Conservation (phyloP, 1,140 invertebrate genomes). For the Phthorimaea operculella region DNA sequence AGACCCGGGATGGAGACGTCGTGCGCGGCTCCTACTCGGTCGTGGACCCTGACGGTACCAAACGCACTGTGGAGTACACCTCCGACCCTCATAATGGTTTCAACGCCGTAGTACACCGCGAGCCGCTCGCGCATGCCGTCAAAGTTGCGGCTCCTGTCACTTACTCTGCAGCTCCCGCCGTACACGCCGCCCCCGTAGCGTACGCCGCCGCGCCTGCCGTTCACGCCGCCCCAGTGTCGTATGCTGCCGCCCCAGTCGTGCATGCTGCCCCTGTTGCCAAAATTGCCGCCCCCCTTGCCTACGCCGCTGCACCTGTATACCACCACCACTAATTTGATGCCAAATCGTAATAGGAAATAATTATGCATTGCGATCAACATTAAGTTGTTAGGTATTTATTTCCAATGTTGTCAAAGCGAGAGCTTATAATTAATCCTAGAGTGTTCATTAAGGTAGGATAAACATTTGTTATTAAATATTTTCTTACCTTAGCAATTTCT, state of each 20-base stretch:
- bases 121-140: constrained; percentile 20
- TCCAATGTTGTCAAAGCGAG: no score
- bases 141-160: constrained; percentile 20
- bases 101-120: constrained; percentile 50
- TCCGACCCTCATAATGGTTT: constrained; percentile 59
- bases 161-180: constrained; percentile 33
- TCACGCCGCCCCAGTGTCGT: constrained; percentile 23
- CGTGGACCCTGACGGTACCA: constrained; percentile 71
- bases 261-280: constrained; percentile 21
- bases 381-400: no score
- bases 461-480: no score
- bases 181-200: constrained; percentile 16
- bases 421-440: no score
- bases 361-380: no score
- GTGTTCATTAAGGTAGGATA: no score
- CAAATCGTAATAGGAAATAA: constrained; percentile 27
- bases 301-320: constrained; percentile 21
- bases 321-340: constrained; percentile 47
- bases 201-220: constrained; percentile 24
- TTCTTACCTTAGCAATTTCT: no score
- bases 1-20: constrained; percentile 67
- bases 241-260: constrained; percentile 24
- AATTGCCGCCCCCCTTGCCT: constrained; percentile 25
- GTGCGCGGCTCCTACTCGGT: constrained; percentile 71
- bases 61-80: constrained; percentile 72